Conservation (phyloP, 2,888 invertebrate species). For the Auanema sp. region DNA sequence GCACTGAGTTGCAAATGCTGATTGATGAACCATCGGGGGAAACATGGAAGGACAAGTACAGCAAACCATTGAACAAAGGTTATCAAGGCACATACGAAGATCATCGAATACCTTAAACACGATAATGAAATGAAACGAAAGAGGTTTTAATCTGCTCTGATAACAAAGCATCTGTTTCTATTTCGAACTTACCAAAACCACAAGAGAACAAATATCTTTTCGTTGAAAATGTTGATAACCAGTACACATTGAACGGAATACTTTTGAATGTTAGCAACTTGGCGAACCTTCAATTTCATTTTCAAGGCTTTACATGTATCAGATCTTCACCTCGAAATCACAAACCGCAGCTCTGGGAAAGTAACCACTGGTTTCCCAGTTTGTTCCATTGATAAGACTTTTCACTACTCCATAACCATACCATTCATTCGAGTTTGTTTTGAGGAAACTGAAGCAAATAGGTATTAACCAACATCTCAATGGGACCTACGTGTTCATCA, state of each 20-base stretch:
- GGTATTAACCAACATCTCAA: background rate
- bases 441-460: slow-evolving; percentile 49
- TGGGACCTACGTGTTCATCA: slow-evolving; percentile 52
- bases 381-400: slow-evolving; percentile 53
- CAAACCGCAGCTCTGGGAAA: slow-evolving; percentile 59
- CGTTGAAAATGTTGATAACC: slow-evolving; percentile 64
- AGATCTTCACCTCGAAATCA: slow-evolving; percentile 51
- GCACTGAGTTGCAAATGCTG: slow-evolving; percentile 55
- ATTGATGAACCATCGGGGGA: slow-evolving; percentile 56
- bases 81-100: slow-evolving; percentile 46
- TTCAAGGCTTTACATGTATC: background rate
- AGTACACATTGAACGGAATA: slow-evolving; percentile 63
- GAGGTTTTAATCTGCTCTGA: too few species aligned
- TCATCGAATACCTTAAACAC: slow-evolving; percentile 52
- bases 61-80: slow-evolving; percentile 58
- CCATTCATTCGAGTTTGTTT: slow-evolving; percentile 56
- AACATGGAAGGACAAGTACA: slow-evolving; percentile 55
- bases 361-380: slow-evolving; percentile 58
- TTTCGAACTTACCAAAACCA: slow-evolving; percentile 58
- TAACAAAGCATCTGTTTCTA: too few species aligned
- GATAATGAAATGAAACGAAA: background rate
- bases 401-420: slow-evolving; percentile 59
- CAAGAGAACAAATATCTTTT: slow-evolving; percentile 62
- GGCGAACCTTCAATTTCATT: slow-evolving; percentile 48
- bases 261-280: slow-evolving; percentile 63